Evolutionary conservation across 2,113 vertebrate genomes (phyloP), one percentile per base, ranked within the genome.

Genomic region (Echinops telfairi): DNA sequence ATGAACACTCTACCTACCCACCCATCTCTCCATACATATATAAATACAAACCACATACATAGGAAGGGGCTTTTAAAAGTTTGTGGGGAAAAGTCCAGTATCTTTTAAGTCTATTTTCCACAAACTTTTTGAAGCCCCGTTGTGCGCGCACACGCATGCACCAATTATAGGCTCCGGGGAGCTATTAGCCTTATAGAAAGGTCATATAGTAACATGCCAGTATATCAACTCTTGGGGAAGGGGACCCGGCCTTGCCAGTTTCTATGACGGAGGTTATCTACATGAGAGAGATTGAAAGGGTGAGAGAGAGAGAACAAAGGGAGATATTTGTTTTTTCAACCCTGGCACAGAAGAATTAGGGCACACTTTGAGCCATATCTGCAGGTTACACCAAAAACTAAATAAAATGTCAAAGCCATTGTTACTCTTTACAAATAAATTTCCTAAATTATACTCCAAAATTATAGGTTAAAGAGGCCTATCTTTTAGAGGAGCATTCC

Each of bases 391-490:
- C 70, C 64, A 4, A n/a, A 82, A 60, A 68, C 79, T 19, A 15
- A 0, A 76, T 23, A 15, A 0, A 80, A 29, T 62, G 17, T 12
- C 58, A 76, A 76, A 70, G 33, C 12, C 86, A 71, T 58, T 68
- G 40, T 62, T 85, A 36, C 25, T 38, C 89, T 70, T 95, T 76
- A 75, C 43, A 75, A 83, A 82, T 53, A 94, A 86, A 17, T 31
- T 76, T 80, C 58, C 31, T 25, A 86, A 91, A 84, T 19, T 70
- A 84, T 15, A 91, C 19, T 82, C 11, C 20, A 19, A 53, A 53
- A 75, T 91, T 57, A 84, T 20, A 62, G 43, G 60, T 31, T 89
- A 70, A 94, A 89, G 81, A 81, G 14, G 23, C 36, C 2, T 85
- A 66, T 70, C 9, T 89, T 84, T 79, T 60, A 89, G 93, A 87